Conservation (phyloP, 2,113 vertebrate species). For the Cercocebus atys region DNA sequence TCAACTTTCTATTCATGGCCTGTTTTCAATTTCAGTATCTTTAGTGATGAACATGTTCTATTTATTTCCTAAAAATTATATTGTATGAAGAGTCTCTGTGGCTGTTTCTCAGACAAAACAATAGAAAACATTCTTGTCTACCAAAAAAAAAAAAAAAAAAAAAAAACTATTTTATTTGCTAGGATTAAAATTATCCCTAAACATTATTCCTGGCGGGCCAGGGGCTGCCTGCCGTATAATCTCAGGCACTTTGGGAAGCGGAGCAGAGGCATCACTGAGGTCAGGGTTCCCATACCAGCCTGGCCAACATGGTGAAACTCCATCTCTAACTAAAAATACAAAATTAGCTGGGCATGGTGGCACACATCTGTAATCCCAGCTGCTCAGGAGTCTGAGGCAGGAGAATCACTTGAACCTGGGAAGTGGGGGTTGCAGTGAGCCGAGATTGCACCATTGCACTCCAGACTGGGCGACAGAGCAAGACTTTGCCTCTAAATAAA, state of each 20-base stretch:
- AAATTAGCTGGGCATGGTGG: neutral
- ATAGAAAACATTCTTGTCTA: neutral
- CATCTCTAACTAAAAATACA: neutral
- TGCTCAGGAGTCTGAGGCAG: neutral
- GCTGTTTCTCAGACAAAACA: conserved; percentile 26
- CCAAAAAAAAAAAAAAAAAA: neutral
- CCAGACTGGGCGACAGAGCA: neutral
- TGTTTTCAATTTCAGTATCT: conserved; percentile 29
- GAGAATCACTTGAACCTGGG: neutral
- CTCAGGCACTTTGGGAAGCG: neutral
- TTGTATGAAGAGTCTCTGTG: neutral
- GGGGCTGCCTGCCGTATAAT: neutral
- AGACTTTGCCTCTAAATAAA: neutral
- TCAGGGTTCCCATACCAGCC: neutral
- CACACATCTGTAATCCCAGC: neutral
- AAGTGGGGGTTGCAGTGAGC: neutral
- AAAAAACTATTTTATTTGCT: neutral
- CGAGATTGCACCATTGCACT: neutral
- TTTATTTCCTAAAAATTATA: neutral
- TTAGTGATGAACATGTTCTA: neutral
- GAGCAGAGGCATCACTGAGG: neutral
- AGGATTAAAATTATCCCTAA: neutral
- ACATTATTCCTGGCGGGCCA: neutral
- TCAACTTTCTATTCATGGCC: neutral
- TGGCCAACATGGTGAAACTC: neutral